Base-by-base conservation (phyloP, 2,888 invertebrate species). In the Macrophya alboannulata region DNA sequence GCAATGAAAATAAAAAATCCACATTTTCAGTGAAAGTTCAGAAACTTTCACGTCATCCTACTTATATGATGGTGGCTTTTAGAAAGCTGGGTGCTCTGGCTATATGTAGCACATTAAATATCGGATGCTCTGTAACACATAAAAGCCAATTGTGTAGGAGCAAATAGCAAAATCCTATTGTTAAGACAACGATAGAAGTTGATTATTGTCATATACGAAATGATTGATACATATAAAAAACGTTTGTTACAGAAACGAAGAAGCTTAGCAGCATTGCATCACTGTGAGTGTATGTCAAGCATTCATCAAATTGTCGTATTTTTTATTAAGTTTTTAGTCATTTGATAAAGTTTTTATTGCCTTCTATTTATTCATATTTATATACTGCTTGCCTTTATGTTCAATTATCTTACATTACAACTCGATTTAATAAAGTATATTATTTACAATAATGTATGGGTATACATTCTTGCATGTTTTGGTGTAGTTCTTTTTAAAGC, bases 261-360 rank as follows among this genome's bases (percentile, higher is more conserved):
- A 89, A 88, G 86, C 86, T 90, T 45, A 91, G 89, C 89, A 91
- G 90, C 85, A 91, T 91, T 85, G 90, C 91, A 31, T 92, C 91
- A 72, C 79, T 91, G 92, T 92, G 89, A 92, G 92, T 92, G 84
- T 87, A 83, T 65, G 86, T 74, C 72, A 65, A 43, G 21, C 86
- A 77, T 84, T 59, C 6, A 79, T 84, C 71, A 48, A 43, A 21
- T 74, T n/a, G 85, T 87, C 86, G 5, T 79, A 65, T 55, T 84
- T 31, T 48, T 74, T 51, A 40, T 85, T 37, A 62, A 37, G n/a
- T 31, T 79, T 48, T 55, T 48, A 62, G 40, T 84, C 84, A 77
- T 77, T 40, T 83, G 45, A 48, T 45, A 48, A 15, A 43, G 72
- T 15, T 25, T 85, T 79, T 84, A 74, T 85, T 76, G 76, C 59